Evolutionary conservation across 2,113 vertebrate species (phyloP).

Genomic region (Gobius niger): DNA sequence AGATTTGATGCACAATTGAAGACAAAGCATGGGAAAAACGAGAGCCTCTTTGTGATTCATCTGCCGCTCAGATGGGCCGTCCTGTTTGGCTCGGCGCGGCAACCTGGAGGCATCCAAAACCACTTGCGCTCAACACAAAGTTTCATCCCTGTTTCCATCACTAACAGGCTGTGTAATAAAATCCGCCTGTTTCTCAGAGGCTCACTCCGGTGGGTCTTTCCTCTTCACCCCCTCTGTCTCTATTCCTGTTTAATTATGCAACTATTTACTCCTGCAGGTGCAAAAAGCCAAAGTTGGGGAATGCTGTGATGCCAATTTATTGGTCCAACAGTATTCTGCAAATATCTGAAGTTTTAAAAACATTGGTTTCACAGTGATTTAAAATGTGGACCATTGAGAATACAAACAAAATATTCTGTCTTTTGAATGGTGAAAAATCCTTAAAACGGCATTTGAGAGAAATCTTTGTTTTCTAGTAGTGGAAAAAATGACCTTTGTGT

Average conservation of each 20-base stretch:
- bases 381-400: no score
- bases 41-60: conserved; percentile 45
- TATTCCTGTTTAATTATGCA: conserved; percentile 22
- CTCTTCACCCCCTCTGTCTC: conserved; percentile 6
- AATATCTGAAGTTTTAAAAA: not conserved
- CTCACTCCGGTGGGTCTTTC: conserved; percentile 8
- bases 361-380: no score
- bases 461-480: no score
- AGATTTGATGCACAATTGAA: conserved; percentile 22
- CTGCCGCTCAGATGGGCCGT: conserved; percentile 56
- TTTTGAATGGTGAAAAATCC: no score
- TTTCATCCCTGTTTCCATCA: conserved; percentile 41
- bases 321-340: conserved; percentile 14
- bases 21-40: conserved; percentile 5
- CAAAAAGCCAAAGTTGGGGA: conserved; percentile 27
- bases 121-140: conserved; percentile 31
- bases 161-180: conserved; percentile 54
- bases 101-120: conserved; percentile 47
- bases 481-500: no score
- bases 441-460: no score
- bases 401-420: no score
- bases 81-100: conserved; percentile 17
- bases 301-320: conserved; percentile 58
- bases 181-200: conserved; percentile 37
- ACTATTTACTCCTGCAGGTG: conserved; percentile 36